A percentile compares a stretch with the other conserved stretches of the same genome.
Evolutionary conservation across 37 sponge, comb jelly and placozoan species (phyloP).

Genomic region (Aplysina aerophoba): DNA sequence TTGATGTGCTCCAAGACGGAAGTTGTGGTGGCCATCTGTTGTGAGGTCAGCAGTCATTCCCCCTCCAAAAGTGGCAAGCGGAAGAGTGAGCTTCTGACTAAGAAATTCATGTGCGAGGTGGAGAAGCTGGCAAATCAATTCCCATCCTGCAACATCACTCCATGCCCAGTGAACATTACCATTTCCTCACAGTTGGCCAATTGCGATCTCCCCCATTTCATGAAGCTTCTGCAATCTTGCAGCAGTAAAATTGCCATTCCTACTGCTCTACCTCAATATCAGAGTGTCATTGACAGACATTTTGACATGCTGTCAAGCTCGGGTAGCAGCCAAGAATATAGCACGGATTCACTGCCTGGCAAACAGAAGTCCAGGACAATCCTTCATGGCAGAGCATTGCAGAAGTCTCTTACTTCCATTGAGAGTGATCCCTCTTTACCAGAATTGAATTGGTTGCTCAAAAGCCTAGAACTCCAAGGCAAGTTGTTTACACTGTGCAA

Average conservation of each 20-base stretch:
- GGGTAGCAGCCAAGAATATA: no score
- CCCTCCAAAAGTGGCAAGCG: no score
- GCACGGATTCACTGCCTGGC: no score
- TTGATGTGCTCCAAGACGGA: background rate
- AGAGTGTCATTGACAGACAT: background rate
- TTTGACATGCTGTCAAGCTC: background rate
- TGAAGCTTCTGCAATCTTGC: background rate
- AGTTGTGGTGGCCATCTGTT: background rate
- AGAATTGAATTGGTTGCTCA: background rate
- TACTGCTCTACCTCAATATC: background rate
- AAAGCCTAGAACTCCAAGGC: background rate
- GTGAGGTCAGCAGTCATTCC: background rate
- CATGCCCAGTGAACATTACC: background rate
- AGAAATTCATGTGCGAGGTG: background rate
- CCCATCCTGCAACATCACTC: background rate
- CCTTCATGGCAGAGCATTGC: background rate
- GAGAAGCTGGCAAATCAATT: background rate
- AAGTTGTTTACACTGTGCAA: background rate
- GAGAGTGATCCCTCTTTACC: slow-evolving; percentile 5
- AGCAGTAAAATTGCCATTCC: background rate
- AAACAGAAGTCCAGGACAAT: background rate
- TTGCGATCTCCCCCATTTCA: background rate
- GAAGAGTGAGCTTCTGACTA: no score
- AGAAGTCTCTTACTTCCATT: background rate
- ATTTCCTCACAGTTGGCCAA: background rate